These are phyloP conservation scores for Nematopogon swammerdamellus DNA, from an alignment of 2,888 invertebrate species.

Conservation along the genomic window DNA sequence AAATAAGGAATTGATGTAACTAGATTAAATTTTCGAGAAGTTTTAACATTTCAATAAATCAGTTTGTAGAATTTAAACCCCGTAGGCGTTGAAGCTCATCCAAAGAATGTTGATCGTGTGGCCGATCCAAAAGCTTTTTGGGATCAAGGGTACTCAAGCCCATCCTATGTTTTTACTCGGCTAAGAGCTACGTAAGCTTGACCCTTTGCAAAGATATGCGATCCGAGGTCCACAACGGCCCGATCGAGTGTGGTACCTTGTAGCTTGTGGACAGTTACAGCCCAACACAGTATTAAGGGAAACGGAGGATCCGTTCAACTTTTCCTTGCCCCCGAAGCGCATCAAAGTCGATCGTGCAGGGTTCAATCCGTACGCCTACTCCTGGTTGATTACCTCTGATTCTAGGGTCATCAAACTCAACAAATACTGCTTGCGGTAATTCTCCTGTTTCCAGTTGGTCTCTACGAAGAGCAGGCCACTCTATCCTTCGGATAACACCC, in stretches of 20 bases:
- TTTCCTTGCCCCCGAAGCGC: slow-evolving; percentile 1
- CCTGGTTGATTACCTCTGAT: background rate
- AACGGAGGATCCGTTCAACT: slow-evolving; percentile 9
- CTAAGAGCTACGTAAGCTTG: slow-evolving; percentile 19
- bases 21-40: too few species aligned
- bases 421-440: slow-evolving; percentile 1
- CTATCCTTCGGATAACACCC: background rate
- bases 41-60: too few species aligned
- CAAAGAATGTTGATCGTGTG: background rate
- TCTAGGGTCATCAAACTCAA: background rate
- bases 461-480: slow-evolving; percentile 1
- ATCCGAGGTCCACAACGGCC: slow-evolving; percentile 14
- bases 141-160: slow-evolving; percentile 7
- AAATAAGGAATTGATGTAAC: too few species aligned
- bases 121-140: slow-evolving; percentile 4
- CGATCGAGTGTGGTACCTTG: slow-evolving; percentile 13
- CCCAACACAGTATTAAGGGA: slow-evolving; percentile 14
- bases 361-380: background rate
- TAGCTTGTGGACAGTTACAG: slow-evolving; percentile 11
- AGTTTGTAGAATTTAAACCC: too few species aligned
- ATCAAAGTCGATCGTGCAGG: background rate
- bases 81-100: too few species aligned
- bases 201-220: slow-evolving; percentile 14
- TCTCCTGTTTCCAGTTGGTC: slow-evolving; percentile 1
- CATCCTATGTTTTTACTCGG: slow-evolving; percentile 13